Evolutionary conservation across 2,888 invertebrate species (phyloP), one percentile per base, ranked within the genome.

Genomic region (Lapara coniferarum): DNA sequence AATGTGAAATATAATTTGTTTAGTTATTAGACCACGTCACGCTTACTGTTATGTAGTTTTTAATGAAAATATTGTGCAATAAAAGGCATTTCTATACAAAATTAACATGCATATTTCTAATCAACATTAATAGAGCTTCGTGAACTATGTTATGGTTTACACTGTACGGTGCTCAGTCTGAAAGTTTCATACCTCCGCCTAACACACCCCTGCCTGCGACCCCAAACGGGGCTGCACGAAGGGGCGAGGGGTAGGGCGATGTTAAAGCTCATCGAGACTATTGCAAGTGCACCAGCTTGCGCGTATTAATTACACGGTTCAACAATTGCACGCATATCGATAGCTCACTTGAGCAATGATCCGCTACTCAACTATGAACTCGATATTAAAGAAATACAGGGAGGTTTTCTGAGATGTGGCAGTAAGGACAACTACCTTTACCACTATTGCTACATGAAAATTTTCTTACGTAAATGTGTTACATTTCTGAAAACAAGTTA

Each of bases 171-270:
- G 46, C 16, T 72, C 72, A 75, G 83, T 78, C 86, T 89, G 86
- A 89, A 89, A 89, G 82, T 89, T 89, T 87, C 84, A 88, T 85
- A 81, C 83, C 84, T 85, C 85, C 81, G 84, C 83, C 85, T 82
- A 77, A 16, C 80, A 74, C 82, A 81, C 78, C 69, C 67, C 71
- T 74, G 73, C 74, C 77, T 73, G 69, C 73, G 76, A 73, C 78
- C 77, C 77, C 72, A 70, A 72, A 73, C 78, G 82, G 74, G 49
- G 59, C 37, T 71, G 71, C 81, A 78, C 82, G 80, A 72, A 72
- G 72, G 80, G 80, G 82, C 73, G 77, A 72, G 19, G 80, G 73
- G 71, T 73, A 72, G 79, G 80, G 81, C 73, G 78, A 73, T 10
- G 76, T 69, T 68, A 73, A 75, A 75, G 73, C 74, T 69, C 76